These are phyloP conservation scores for Benthosema pterotum DNA, from an alignment of 2,797 vertebrate genomes.

Conservation along the genomic window DNA sequence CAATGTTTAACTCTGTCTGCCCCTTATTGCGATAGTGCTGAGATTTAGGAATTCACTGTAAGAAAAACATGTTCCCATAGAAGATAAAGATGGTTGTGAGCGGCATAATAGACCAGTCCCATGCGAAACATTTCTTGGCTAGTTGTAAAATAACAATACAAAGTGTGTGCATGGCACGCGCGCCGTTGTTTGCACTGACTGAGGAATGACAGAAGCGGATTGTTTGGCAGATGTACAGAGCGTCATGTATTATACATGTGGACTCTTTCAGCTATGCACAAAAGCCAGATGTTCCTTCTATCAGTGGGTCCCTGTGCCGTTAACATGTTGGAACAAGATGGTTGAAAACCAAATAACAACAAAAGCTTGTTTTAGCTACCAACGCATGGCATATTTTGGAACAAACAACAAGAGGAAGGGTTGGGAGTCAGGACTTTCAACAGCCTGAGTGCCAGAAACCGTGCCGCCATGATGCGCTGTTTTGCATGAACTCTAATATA, in stretches of 20 bases:
- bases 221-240: conserved; percentile 80
- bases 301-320: conserved; percentile 60
- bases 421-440: conserved; percentile 43
- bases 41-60: conserved; percentile 7
- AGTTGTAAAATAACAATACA: conserved; percentile 21
- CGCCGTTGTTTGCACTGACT: conserved; percentile 59
- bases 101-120: not conserved
- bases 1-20: conserved; percentile 56
- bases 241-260: conserved; percentile 83
- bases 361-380: conserved; percentile 74
- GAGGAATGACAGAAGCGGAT: conserved; percentile 61
- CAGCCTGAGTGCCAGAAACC: conserved; percentile 47
- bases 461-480: conserved; percentile 34
- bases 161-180: conserved; percentile 24
- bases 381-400: conserved; percentile 71
- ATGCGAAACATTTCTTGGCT: conserved; percentile 4
- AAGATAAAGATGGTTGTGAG: conserved; percentile 17
- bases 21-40: conserved; percentile 26
- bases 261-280: conserved; percentile 78
- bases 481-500: conserved; percentile 18
- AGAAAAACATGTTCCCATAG: not conserved
- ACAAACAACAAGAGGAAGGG: conserved; percentile 63
- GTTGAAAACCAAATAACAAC: conserved; percentile 72
- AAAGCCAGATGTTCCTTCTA: conserved; percentile 82
- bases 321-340: conserved; percentile 70